Conservation (phyloP, 2,113 vertebrate species). For the Monopterus albus region DNA sequence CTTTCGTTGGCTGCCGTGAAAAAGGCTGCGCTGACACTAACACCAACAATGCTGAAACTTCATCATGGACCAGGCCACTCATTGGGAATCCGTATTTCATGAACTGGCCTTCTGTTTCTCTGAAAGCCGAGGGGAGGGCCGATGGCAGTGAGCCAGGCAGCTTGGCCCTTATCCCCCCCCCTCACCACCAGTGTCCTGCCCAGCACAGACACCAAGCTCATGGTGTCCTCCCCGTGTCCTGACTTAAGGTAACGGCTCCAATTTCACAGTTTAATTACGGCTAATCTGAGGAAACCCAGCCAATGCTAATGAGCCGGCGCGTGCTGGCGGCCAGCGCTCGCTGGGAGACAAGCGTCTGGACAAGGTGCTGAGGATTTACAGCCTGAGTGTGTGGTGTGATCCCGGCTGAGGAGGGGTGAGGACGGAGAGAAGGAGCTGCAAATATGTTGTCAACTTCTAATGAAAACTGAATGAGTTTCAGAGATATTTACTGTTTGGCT, state of each 20-base stretch:
- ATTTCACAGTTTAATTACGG: slow-evolving; percentile 97
- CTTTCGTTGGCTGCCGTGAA: too few species aligned
- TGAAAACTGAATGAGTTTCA: neutral
- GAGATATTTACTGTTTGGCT: neutral
- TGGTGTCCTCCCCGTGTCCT: slow-evolving; percentile 79
- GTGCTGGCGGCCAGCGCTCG: slow-evolving; percentile 63
- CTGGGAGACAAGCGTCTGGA: slow-evolving; percentile 62
- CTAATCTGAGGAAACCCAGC: slow-evolving; percentile 89
- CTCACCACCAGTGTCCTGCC: slow-evolving; percentile 4
- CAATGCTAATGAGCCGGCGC: slow-evolving; percentile 87
- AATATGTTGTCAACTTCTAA: neutral
- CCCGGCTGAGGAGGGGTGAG: neutral
- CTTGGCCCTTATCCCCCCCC: neutral
- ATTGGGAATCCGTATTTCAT: slow-evolving; percentile 41
- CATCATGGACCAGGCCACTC: slow-evolving; percentile 5
- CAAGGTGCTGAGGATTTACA: slow-evolving; percentile 62
- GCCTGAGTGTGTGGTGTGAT: slow-evolving; percentile 30
- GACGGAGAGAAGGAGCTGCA: neutral
- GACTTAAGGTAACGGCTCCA: slow-evolving; percentile 87
- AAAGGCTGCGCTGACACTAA: neutral
- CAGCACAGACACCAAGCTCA: slow-evolving; percentile 38
- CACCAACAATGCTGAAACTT: neutral
- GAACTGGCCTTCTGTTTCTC: slow-evolving; percentile 36
- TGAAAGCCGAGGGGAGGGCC: slow-evolving; percentile 39
- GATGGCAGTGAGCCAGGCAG: slow-evolving; percentile 61